phyloP scores from a whole-genome alignment of 2,113 vertebrate genomes.

The Onychostruthus taczanowskii region DNA sequence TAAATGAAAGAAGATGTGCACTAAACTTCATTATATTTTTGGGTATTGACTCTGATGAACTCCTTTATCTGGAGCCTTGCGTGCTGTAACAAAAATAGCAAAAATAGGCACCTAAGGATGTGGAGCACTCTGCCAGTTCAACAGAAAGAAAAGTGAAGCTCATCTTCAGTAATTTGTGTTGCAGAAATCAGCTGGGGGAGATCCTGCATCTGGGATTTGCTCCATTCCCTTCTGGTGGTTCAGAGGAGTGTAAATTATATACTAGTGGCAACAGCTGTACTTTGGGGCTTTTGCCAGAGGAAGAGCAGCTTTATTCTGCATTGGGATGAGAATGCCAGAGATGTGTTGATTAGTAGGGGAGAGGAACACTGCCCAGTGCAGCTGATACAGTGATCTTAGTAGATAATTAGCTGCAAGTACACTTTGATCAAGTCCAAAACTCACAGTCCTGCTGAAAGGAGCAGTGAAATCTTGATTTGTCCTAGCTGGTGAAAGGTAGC shows the following conservation, averaged over 20 bases:
- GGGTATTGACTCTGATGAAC: background rate
- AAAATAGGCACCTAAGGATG: background rate
- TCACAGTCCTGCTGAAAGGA: background rate
- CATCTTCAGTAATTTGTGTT: background rate
- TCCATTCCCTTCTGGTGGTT: background rate
- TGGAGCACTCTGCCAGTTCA: background rate
- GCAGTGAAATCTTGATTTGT: background rate
- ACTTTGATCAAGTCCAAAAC: background rate
- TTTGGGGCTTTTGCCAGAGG: slow-evolving; percentile 1
- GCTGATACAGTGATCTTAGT: background rate
- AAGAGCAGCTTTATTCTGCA: slow-evolving; percentile 12
- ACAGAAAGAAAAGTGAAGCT: background rate
- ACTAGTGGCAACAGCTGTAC: slow-evolving; percentile 5
- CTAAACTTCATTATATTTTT: background rate
- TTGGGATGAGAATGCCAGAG: background rate
- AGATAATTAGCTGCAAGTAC: background rate
- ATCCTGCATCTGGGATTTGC: background rate
- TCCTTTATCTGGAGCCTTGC: background rate
- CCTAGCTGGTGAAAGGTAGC: background rate
- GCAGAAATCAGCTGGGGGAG: background rate
- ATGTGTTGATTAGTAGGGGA: background rate
- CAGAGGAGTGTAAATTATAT: background rate
- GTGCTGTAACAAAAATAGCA: background rate
- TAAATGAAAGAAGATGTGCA: background rate
- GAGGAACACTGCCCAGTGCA: background rate